These are phyloP conservation scores for Adrianichthys oophorus DNA, from an alignment of 2,797 vertebrate species.

Conservation along the genomic window DNA sequence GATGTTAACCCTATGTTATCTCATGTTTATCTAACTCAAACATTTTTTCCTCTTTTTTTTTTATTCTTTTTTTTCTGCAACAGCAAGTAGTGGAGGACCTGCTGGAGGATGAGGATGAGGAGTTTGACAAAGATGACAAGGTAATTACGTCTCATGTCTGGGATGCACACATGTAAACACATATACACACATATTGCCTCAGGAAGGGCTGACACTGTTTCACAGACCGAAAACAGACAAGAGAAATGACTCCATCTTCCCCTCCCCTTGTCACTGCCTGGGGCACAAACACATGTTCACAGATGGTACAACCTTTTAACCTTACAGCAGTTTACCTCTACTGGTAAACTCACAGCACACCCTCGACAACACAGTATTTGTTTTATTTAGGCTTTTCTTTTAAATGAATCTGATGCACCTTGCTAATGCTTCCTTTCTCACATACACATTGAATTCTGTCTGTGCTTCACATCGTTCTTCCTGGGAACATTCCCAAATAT, in stretches of 20 bases:
- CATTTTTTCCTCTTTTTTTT: conserved; percentile 54
- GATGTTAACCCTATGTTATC: conserved; percentile 58
- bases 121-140: conserved; percentile 99
- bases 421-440: conserved; percentile 17
- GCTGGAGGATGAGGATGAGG: conserved; percentile 96
- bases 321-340: conserved; percentile 56
- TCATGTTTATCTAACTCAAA: conserved; percentile 57
- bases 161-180: conserved; percentile 40
- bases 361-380: conserved; percentile 15
- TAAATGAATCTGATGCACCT: conserved; percentile 18
- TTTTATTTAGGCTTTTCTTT: conserved; percentile 27
- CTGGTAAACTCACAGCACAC: conserved; percentile 28
- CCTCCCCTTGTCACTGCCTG: conserved; percentile 46
- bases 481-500: conserved; percentile 63
- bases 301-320: conserved; percentile 68
- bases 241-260: conserved; percentile 53
- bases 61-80: conserved; percentile 45
- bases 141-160: conserved; percentile 91
- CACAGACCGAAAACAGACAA: conserved; percentile 61
- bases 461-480: conserved; percentile 48
- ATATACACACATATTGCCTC: conserved; percentile 37
- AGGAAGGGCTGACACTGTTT: conserved; percentile 55
- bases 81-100: conserved; percentile 97
- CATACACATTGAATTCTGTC: conserved; percentile 33
- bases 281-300: conserved; percentile 60